A percentile compares a stretch with the other conserved stretches of the same genome.
Evolutionary conservation across 92 coral and sea anemone species (phyloP).

Genomic region (Phenganax marumi): DNA sequence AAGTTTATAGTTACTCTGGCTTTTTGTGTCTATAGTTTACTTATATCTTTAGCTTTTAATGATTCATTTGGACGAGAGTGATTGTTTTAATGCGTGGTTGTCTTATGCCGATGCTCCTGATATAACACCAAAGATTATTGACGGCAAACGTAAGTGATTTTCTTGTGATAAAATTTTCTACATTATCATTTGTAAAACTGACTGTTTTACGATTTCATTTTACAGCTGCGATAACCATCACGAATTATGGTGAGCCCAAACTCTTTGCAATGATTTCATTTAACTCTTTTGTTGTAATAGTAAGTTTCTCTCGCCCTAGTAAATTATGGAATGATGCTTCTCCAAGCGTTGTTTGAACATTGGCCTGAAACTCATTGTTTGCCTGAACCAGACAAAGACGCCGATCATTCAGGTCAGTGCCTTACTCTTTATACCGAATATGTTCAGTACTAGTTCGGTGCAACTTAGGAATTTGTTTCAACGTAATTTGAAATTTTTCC

Average conservation of each 20-base stretch:
- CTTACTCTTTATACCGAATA: background rate
- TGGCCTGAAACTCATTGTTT: constrained; percentile 85
- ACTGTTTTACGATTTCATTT: constrained; percentile 10
- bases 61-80: constrained; percentile 81
- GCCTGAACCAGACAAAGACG: constrained; percentile 65
- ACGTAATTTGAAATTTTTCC: too few species aligned
- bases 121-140: constrained; percentile 66
- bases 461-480: too few species aligned
- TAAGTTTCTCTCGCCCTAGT: constrained; percentile 47
- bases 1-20: too few species aligned
- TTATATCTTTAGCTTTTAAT: constrained; percentile 64
- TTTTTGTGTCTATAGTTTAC: background rate
- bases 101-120: constrained; percentile 84
- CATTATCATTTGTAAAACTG: background rate
- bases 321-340: constrained; percentile 77
- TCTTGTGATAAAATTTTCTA: background rate
- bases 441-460: too few species aligned
- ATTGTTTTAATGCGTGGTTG: constrained; percentile 91
- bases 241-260: constrained; percentile 72
- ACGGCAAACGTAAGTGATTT: constrained; percentile 63
- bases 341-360: constrained; percentile 84
- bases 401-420: constrained; percentile 46
- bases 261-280: background rate
- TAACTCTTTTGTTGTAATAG: background rate
- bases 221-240: constrained; percentile 60